Evolutionary conservation across 2,113 vertebrate genomes (phyloP).

Genomic region (Myotis brandtii): DNA sequence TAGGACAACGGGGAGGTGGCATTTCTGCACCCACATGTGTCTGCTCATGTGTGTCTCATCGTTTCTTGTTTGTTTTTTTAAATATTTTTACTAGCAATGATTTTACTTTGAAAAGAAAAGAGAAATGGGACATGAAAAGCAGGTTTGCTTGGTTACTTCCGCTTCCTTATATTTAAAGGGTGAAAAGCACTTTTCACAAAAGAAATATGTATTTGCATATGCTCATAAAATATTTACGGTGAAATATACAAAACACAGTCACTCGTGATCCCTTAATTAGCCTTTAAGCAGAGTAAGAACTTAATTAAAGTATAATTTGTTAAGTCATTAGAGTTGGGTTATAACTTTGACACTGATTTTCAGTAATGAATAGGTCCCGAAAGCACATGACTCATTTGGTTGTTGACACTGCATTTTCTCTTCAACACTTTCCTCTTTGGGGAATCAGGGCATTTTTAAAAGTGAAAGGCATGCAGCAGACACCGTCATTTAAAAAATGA

Average conservation of each 20-base stretch:
- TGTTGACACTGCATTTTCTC: conserved; percentile 32
- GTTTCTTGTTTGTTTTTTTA: not conserved
- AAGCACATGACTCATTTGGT: conserved; percentile 60
- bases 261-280: conserved; percentile 74
- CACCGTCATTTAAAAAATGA: not conserved
- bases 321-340: conserved; percentile 69
- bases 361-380: conserved; percentile 66
- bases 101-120: conserved; percentile 32
- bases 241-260: conserved; percentile 69
- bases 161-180: conserved; percentile 49
- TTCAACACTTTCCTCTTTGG: conserved; percentile 38
- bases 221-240: conserved; percentile 68
- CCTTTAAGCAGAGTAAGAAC: conserved; percentile 76
- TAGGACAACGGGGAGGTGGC: not conserved
- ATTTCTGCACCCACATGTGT: not conserved
- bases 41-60: not conserved
- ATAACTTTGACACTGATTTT: conserved; percentile 73
- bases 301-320: conserved; percentile 79
- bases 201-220: conserved; percentile 61
- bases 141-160: not conserved
- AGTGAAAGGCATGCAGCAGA: conserved; percentile 15
- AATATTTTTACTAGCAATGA: not conserved
- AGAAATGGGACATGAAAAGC: not conserved
- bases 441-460: conserved; percentile 43
- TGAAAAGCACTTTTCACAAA: conserved; percentile 68